phyloP scores from a whole-genome alignment of 1,140 invertebrate species.

The Alviniconcha marisindica region DNA sequence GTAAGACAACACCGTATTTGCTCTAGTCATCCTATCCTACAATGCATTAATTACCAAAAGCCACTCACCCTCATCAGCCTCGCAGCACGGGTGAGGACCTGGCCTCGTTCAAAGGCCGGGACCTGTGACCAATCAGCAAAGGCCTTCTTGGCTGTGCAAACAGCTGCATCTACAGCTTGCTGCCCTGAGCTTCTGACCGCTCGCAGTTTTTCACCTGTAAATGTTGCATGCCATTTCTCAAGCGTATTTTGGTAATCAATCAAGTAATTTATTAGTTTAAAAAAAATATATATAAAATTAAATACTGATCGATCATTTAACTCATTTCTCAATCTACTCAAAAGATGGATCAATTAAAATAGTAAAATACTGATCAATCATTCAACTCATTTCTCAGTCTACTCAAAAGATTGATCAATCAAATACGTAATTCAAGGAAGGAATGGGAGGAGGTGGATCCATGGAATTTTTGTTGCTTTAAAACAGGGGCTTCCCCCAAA shows the following conservation, averaged over 20 bases:
- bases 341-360: too few relatives aligned
- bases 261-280: neutral
- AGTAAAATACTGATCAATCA: too few relatives aligned
- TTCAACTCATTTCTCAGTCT: too few relatives aligned
- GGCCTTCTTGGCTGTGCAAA: constrained; percentile 59
- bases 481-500: too few relatives aligned
- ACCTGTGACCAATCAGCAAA: constrained; percentile 66
- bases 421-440: too few relatives aligned
- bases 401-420: too few relatives aligned
- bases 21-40: too few relatives aligned
- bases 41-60: neutral
- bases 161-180: constrained; percentile 67
- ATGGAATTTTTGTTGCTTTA: too few relatives aligned
- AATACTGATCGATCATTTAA: neutral
- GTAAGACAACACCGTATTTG: too few relatives aligned
- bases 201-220: constrained; percentile 61
- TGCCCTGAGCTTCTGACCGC: constrained; percentile 59
- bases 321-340: neutral
- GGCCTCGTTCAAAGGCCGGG: constrained; percentile 72
- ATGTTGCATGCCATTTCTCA: too few relatives aligned
- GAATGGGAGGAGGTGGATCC: too few relatives aligned
- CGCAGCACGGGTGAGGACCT: constrained; percentile 69
- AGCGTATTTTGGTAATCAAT: too few relatives aligned
- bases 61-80: constrained; percentile 67
- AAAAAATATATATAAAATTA: neutral